Evolutionary conservation across 2,888 invertebrate species (phyloP), one percentile per base, ranked within the genome.

Genomic region (Nowickia ferox): DNA sequence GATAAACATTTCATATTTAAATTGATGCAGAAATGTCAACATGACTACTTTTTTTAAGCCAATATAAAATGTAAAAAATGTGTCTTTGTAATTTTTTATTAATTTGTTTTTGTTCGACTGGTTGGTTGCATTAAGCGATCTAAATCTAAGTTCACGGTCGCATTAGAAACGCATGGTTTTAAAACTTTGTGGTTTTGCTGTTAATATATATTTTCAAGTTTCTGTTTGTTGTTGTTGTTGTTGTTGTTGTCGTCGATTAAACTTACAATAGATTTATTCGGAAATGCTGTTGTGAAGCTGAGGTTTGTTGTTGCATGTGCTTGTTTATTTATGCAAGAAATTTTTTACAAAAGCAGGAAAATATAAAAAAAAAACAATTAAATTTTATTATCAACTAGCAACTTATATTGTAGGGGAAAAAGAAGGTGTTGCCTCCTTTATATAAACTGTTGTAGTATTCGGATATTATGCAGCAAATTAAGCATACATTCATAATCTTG

Each of bases 141-240:
- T 30, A 46, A 57, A 65, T 83, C 19, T 83, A 83, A 83, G 83
- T 83, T 83, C 83, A 83, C 30, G 83, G 77, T 38, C 83, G 63
- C 44, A 59, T 53, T 68, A 48, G 2, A 81, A 81, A 30, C 42
- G 9, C n/a, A 30, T 30, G 30, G 6, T 63, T 59, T 55, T 30
- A 48, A 42, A 55, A 65, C 38, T 38, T 30, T 30, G 5, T n/a
- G 44, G 0, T 66, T 66, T 38, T 38, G 4, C 30, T 11, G 17
- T n/a, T 9, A 9, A 13, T 40, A 55, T 61, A 13, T 40, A 55
- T 61, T 66, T 68, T 68, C 61, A 61, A 42, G 63, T 76, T 76
- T 82, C 15, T 40, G 15, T 3, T 11, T 9, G 44, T 66, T 42
- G 30, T 5, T 5, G 5, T 65, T 61, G n/a, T 81, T 75, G 19